phyloP scores from a whole-genome alignment of 2,888 invertebrate species.

The Cheiracanthium punctorium region DNA sequence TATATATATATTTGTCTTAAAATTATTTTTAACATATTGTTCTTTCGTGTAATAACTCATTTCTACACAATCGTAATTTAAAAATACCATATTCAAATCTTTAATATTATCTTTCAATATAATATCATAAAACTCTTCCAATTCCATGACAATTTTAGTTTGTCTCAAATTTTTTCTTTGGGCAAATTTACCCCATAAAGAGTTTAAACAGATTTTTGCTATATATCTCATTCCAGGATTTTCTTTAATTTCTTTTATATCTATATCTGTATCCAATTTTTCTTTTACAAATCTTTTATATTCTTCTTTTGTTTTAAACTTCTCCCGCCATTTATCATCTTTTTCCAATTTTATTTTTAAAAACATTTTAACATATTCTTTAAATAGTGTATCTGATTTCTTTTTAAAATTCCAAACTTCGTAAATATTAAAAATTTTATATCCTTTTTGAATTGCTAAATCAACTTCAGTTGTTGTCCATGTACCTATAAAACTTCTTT shows the following conservation, averaged over 20 bases:
- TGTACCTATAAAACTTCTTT: background rate
- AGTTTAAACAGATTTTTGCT: conserved; percentile 26
- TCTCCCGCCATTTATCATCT: background rate
- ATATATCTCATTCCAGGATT: conserved; percentile 11
- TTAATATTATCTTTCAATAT: conserved; percentile 24
- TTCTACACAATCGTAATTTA: conserved; percentile 35
- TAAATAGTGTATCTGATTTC: conserved; percentile 6
- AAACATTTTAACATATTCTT: conserved; percentile 4
- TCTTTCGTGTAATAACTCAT: conserved; percentile 22
- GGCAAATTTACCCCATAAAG: conserved; percentile 1
- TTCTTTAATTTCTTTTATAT: background rate
- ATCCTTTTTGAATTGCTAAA: background rate
- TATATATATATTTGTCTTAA: too few species aligned
- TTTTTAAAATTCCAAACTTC: background rate
- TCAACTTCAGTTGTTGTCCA: background rate
- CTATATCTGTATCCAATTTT: background rate
- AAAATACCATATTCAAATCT: conserved; percentile 23
- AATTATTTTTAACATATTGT: background rate
- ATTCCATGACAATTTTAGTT: conserved; percentile 8
- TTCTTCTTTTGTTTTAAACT: conserved; percentile 18
- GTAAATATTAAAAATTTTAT: background rate
- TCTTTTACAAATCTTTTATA: background rate
- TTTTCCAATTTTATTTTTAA: conserved; percentile 16
- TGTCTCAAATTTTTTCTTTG: conserved; percentile 20
- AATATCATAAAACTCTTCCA: conserved; percentile 12